Conservation (phyloP, 1,140 invertebrate species). For the Arctopsyche grandis region DNA sequence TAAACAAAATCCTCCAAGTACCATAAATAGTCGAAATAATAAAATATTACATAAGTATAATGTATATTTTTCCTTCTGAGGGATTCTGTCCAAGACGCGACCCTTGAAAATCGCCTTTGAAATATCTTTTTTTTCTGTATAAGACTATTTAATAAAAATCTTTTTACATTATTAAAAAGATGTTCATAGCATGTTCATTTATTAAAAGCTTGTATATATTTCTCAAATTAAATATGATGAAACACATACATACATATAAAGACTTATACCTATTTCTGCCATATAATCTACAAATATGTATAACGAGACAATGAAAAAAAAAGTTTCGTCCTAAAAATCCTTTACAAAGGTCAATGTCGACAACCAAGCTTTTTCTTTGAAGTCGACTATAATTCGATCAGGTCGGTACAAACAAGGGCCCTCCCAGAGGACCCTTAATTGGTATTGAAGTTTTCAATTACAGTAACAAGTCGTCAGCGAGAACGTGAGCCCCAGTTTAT, state of each 20-base stretch:
- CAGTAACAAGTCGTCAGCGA: conserved; percentile 18
- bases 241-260: not conserved
- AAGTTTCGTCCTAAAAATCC: not conserved
- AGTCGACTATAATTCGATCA: conserved; percentile 7
- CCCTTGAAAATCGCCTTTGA: too few relatives aligned
- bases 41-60: conserved; percentile 4
- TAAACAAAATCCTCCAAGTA: conserved; percentile 15
- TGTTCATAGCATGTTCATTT: too few relatives aligned
- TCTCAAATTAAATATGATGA: too few relatives aligned
- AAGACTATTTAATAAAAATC: too few relatives aligned
- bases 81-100: too few relatives aligned
- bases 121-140: too few relatives aligned
- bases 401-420: not conserved
- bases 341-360: conserved; percentile 9
- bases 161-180: too few relatives aligned
- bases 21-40: not conserved
- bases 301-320: too few relatives aligned
- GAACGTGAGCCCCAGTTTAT: conserved; percentile 13
- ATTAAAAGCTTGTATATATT: too few relatives aligned
- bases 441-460: conserved; percentile 32
- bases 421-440: conserved; percentile 8
- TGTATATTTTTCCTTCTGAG: not conserved
- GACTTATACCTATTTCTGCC: not conserved
- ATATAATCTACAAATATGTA: too few relatives aligned
- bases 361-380: conserved; percentile 8